Conservation (phyloP, 2,888 invertebrate genomes). For the Ormyrus labotus region DNA sequence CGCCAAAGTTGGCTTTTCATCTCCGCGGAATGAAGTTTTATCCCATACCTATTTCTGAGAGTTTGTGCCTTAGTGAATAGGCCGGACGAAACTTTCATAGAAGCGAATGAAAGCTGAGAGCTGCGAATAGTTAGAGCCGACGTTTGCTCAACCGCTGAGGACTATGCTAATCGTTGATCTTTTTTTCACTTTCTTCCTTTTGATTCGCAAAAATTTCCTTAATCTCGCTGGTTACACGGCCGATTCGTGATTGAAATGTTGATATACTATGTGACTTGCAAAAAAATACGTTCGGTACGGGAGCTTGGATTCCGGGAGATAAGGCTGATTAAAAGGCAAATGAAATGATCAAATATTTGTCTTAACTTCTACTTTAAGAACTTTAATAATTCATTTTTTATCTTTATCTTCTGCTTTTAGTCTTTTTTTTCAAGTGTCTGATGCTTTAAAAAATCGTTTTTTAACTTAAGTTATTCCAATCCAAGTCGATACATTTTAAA, state of each 20-base stretch:
- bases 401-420: constrained; percentile 5
- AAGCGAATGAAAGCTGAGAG: neutral
- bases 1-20: constrained; percentile 67
- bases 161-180: constrained; percentile 42
- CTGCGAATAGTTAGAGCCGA: constrained; percentile 4
- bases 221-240: constrained; percentile 22
- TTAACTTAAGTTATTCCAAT: constrained; percentile 1
- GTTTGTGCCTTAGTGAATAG: neutral
- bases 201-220: constrained; percentile 33
- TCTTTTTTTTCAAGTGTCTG: constrained; percentile 24
- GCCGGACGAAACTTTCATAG: constrained; percentile 28
- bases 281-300: constrained; percentile 14
- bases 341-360: constrained; percentile 51
- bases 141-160: neutral
- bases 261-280: constrained; percentile 51
- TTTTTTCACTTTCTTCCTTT: constrained; percentile 2
- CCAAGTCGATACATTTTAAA: too few relatives aligned
- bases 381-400: constrained; percentile 51
- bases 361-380: constrained; percentile 46
- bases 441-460: constrained; percentile 51
- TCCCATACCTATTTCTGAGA: constrained; percentile 30
- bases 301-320: constrained; percentile 43
- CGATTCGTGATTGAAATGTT: constrained; percentile 52
- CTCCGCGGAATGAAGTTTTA: constrained; percentile 60
- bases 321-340: constrained; percentile 25